phyloP scores from a whole-genome alignment of 2,888 invertebrate species.

The Cabera pusaria region DNA sequence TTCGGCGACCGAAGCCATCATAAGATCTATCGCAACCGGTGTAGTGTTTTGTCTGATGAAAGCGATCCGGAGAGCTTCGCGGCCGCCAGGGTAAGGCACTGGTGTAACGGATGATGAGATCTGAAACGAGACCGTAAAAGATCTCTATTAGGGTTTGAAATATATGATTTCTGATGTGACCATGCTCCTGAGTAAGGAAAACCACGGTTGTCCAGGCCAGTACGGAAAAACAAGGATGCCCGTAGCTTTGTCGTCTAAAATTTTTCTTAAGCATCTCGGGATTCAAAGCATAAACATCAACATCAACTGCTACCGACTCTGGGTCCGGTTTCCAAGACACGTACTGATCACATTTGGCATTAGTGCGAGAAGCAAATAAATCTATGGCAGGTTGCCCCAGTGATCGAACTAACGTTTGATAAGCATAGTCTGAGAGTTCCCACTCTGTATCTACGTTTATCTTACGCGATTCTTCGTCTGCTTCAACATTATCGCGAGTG shows the following conservation, averaged over 20 bases:
- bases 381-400: slow-evolving; percentile 25
- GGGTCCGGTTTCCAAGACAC: slow-evolving; percentile 29
- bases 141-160: slow-evolving; percentile 25
- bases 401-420: slow-evolving; percentile 7
- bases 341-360: slow-evolving; percentile 23
- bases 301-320: slow-evolving; percentile 20
- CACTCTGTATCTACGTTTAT: slow-evolving; percentile 21
- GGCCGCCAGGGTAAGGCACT: slow-evolving; percentile 26
- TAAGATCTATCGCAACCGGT: slow-evolving; percentile 17
- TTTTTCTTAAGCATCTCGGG: neutral
- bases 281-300: slow-evolving; percentile 9
- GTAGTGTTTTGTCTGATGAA: slow-evolving; percentile 17
- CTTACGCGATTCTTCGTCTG: slow-evolving; percentile 22
- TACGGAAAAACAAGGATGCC: slow-evolving; percentile 31
- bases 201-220: slow-evolving; percentile 36
- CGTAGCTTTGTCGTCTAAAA: slow-evolving; percentile 20
- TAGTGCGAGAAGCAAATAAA: slow-evolving; percentile 25
- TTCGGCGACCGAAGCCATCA: slow-evolving; percentile 26
- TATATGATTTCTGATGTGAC: slow-evolving; percentile 19
- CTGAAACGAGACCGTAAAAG: slow-evolving; percentile 32
- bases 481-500: slow-evolving; percentile 2
- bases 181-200: slow-evolving; percentile 20
- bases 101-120: slow-evolving; percentile 22
- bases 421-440: slow-evolving; percentile 17
- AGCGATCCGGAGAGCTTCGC: slow-evolving; percentile 30